Conservation (phyloP, 2,113 vertebrate species). For the Tachysurus fulvidraco region DNA sequence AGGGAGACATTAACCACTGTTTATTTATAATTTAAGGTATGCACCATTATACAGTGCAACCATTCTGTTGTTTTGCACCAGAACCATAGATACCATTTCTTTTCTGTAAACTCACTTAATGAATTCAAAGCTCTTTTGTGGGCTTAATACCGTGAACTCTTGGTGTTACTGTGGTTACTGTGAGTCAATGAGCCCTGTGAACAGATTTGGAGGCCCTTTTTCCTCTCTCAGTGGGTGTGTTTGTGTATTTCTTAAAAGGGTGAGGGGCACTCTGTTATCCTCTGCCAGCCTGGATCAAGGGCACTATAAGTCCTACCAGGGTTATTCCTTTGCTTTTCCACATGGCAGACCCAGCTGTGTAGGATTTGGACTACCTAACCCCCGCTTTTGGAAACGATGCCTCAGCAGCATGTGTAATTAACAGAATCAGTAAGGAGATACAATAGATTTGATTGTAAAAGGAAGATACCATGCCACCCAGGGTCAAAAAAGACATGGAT, state of each 20-base stretch:
- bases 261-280: slow-evolving; percentile 54
- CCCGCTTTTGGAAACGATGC: slow-evolving; percentile 39
- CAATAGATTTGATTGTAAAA: slow-evolving; percentile 46
- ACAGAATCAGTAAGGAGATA: slow-evolving; percentile 49
- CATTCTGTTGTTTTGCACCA: slow-evolving; percentile 34
- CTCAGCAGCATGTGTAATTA: slow-evolving; percentile 56
- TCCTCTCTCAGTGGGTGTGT: slow-evolving; percentile 51
- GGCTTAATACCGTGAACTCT: slow-evolving; percentile 23
- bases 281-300: slow-evolving; percentile 58
- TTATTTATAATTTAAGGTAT: slow-evolving; percentile 43
- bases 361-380: slow-evolving; percentile 52
- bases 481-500: slow-evolving; percentile 54
- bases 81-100: slow-evolving; percentile 19
- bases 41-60: slow-evolving; percentile 47
- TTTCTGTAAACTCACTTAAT: slow-evolving; percentile 36
- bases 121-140: slow-evolving; percentile 30
- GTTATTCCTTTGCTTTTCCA: slow-evolving; percentile 58
- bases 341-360: slow-evolving; percentile 62
- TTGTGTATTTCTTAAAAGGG: slow-evolving; percentile 59
- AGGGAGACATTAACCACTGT: slow-evolving; percentile 20
- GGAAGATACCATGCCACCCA: slow-evolving; percentile 51
- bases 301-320: slow-evolving; percentile 48
- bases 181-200: slow-evolving; percentile 38
- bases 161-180: slow-evolving; percentile 44
- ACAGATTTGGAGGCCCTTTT: slow-evolving; percentile 41